Percentiles rank a stretch among this genome's conserved stretches.
These are phyloP conservation scores for Carcina quercana DNA, from an alignment of 2,888 invertebrate species.

Conservation along the genomic window DNA sequence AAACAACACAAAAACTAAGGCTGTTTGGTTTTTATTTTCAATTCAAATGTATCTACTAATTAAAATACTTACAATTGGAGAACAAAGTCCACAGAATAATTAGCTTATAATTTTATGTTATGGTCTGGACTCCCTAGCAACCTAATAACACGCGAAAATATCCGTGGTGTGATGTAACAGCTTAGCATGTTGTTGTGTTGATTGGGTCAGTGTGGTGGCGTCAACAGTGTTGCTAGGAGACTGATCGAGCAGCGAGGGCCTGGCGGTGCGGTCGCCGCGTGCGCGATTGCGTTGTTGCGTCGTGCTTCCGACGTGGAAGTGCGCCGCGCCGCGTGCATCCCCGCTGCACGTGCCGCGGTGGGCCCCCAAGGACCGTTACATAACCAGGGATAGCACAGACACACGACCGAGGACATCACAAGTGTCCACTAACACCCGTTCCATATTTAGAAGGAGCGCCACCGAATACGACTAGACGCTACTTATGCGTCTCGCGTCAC, in stretches of 20 bases:
- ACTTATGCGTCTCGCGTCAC: constrained; percentile 58
- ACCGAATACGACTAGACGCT: constrained; percentile 50
- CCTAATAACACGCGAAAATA: constrained; percentile 35
- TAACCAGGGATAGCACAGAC: constrained; percentile 44
- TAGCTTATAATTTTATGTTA: constrained; percentile 32
- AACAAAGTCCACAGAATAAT: constrained; percentile 27
- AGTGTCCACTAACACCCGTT: constrained; percentile 48
- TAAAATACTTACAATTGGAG: constrained; percentile 28
- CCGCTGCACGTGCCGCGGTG: constrained; percentile 47
- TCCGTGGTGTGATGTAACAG: constrained; percentile 57
- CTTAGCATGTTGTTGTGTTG: constrained; percentile 64
- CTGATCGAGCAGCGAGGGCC: constrained; percentile 43
- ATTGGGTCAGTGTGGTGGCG: constrained; percentile 62
- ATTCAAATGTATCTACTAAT: no score
- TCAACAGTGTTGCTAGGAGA: constrained; percentile 74
- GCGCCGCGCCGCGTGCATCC: constrained; percentile 46
- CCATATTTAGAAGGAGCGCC: constrained; percentile 70
- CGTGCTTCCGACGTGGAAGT: constrained; percentile 57
- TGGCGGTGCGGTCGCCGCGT: constrained; percentile 28
- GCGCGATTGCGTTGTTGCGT: constrained; percentile 40
- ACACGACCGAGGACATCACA: constrained; percentile 39
- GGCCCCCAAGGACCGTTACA: constrained; percentile 55
- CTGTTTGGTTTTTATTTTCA: no score
- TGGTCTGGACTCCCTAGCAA: constrained; percentile 46
- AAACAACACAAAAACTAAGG: no score